A percentile compares a stretch with the other conserved stretches of the same genome.
Evolutionary conservation across 2,797 vertebrate genomes (phyloP).

Genomic region (Tenualosa thibaudeaui): DNA sequence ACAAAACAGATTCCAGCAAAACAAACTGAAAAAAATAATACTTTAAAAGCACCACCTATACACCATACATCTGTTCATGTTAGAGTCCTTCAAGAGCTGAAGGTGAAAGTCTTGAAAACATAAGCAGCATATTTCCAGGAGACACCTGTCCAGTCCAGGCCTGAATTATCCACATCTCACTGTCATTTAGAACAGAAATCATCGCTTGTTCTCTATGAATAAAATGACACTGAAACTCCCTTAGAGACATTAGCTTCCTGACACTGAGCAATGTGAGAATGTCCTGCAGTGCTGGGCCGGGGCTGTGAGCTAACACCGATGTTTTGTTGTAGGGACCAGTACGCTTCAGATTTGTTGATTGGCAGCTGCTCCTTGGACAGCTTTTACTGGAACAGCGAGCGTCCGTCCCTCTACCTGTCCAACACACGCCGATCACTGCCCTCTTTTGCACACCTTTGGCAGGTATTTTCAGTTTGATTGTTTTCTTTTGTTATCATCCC

Average conservation of each 20-base stretch:
- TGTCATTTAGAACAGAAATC: background rate
- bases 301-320: constrained; percentile 45
- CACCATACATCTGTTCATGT: background rate
- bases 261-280: background rate
- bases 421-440: constrained; percentile 46
- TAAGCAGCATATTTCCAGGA: background rate
- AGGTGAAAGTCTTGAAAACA: background rate
- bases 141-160: background rate
- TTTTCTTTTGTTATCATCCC: constrained; percentile 29
- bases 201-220: background rate
- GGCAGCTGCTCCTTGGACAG: constrained; percentile 55
- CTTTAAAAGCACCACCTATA: background rate
- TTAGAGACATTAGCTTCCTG: background rate
- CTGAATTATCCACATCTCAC: background rate
- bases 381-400: constrained; percentile 54
- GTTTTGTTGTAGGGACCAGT: constrained; percentile 59
- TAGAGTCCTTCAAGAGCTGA: background rate
- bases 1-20: background rate
- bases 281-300: background rate
- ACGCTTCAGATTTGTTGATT: constrained; percentile 51
- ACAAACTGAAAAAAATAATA: background rate
- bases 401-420: constrained; percentile 51
- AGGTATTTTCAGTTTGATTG: constrained; percentile 57
- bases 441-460: constrained; percentile 49
- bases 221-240: background rate